A percentile compares a stretch with the other conserved stretches of the same genome.
These are phyloP conservation scores for Melanostoma mellinum DNA, from an alignment of 2,888 invertebrate species.

Conservation along the genomic window DNA sequence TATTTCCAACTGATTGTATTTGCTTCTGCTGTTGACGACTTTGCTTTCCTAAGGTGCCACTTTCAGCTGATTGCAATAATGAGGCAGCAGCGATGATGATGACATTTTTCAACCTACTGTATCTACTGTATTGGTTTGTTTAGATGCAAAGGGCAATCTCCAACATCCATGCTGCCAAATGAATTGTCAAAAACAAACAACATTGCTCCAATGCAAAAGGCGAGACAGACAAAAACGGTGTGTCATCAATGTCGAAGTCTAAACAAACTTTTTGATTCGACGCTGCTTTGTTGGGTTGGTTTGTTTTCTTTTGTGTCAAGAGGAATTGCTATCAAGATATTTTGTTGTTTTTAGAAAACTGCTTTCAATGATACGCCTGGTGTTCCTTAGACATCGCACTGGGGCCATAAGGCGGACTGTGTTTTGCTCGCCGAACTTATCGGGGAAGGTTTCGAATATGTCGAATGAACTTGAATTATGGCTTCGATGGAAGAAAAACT, in stretches of 20 bases:
- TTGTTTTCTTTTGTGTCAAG: slow-evolving; percentile 36
- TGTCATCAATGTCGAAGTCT: slow-evolving; percentile 44
- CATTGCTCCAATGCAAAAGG: neutral
- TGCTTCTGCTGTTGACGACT: slow-evolving; percentile 55
- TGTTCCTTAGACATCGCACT: too few species aligned
- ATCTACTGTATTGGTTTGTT: slow-evolving; percentile 37
- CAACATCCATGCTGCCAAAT: slow-evolving; percentile 6
- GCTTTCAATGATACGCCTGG: slow-evolving; percentile 3
- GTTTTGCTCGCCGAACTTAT: too few species aligned
- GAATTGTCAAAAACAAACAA: slow-evolving; percentile 44
- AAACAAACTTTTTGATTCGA: slow-evolving; percentile 51
- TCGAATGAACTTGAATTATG: too few species aligned
- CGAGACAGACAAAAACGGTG: slow-evolving; percentile 32
- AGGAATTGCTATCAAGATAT: slow-evolving; percentile 33
- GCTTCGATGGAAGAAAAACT: neutral
- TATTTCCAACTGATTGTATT: slow-evolving; percentile 3
- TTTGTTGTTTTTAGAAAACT: slow-evolving; percentile 54
- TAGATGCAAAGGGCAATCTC: slow-evolving; percentile 33
- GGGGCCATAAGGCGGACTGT: too few species aligned
- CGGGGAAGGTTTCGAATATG: too few species aligned
- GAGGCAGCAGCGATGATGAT: slow-evolving; percentile 69
- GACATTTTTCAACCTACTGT: slow-evolving; percentile 66
- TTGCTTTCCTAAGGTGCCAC: slow-evolving; percentile 71
- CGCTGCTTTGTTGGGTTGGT: slow-evolving; percentile 20
- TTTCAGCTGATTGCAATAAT: slow-evolving; percentile 71